A percentile compares a stretch with the other conserved stretches of the same genome.
Conservation (phyloP, 2,797 vertebrate species). For the Parauchenoglanis punctatus region DNA sequence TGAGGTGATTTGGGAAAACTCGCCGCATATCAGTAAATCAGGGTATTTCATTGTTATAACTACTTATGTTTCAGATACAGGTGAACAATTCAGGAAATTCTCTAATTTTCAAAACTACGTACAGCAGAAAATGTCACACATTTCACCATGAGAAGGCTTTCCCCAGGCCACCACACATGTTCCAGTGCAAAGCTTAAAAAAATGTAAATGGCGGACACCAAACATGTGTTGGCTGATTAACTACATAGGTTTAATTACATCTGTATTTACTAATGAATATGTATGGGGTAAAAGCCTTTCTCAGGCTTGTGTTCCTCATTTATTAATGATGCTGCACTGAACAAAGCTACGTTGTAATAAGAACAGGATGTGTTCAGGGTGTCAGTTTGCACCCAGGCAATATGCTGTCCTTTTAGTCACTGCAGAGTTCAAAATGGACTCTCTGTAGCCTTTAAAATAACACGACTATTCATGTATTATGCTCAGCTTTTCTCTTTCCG, state of each 20-base stretch:
- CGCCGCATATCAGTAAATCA: neutral
- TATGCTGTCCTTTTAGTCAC: neutral
- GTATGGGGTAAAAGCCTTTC: neutral
- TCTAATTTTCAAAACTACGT: neutral
- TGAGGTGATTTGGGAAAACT: neutral
- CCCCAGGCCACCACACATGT: neutral
- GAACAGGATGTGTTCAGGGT: neutral
- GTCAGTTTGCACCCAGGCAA: neutral
- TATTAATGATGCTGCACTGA: neutral
- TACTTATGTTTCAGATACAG: neutral
- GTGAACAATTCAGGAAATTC: neutral
- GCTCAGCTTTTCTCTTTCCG: conserved; percentile 75
- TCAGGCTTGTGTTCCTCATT: neutral
- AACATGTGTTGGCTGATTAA: neutral
- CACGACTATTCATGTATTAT: too few species aligned
- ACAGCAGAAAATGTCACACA: neutral
- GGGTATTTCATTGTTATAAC: neutral
- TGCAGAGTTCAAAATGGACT: neutral
- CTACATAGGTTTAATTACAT: neutral
- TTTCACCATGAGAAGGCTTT: neutral
- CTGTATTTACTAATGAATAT: neutral
- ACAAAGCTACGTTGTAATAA: neutral
- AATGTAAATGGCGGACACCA: neutral
- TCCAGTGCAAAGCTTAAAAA: neutral
- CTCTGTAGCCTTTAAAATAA: neutral